Percentiles rank a stretch among this genome's conserved stretches.
phyloP scores from a whole-genome alignment of 2,113 vertebrate species.

The Scytalopus superciliaris region DNA sequence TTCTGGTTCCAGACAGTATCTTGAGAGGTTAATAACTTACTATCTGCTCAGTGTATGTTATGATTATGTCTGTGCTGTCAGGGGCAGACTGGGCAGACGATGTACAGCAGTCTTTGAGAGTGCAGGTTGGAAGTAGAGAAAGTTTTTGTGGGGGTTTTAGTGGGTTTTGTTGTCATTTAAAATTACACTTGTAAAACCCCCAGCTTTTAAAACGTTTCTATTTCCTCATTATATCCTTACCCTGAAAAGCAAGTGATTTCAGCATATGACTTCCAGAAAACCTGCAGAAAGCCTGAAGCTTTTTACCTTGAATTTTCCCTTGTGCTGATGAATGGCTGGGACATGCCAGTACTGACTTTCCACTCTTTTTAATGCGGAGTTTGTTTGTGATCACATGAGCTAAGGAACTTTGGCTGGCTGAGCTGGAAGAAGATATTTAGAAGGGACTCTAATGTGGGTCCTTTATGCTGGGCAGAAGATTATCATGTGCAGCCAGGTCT shows the following conservation, averaged over 20 bases:
- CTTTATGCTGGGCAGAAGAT: neutral
- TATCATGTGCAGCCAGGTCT: neutral
- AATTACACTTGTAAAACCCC: neutral
- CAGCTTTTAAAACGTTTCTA: neutral
- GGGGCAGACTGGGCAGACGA: neutral
- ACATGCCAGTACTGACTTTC: neutral
- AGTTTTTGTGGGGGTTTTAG: neutral
- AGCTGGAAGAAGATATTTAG: neutral
- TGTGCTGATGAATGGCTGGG: neutral
- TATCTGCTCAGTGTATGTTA: neutral
- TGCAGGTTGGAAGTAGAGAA: neutral
- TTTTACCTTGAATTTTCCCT: neutral
- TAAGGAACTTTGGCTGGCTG: neutral
- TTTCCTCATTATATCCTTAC: neutral
- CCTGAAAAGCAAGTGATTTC: neutral
- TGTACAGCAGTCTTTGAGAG: neutral
- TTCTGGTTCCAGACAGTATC: constrained; percentile 1
- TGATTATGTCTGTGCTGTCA: neutral
- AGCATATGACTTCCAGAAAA: neutral
- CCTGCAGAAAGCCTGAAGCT: neutral
- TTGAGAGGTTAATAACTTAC: constrained; percentile 9
- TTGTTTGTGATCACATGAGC: neutral
- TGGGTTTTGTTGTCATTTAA: constrained; percentile 4
- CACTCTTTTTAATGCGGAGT: neutral
- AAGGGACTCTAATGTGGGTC: neutral